These are phyloP conservation scores for Ethmia dodecea DNA, from an alignment of 2,888 invertebrate species.

Conservation along the genomic window DNA sequence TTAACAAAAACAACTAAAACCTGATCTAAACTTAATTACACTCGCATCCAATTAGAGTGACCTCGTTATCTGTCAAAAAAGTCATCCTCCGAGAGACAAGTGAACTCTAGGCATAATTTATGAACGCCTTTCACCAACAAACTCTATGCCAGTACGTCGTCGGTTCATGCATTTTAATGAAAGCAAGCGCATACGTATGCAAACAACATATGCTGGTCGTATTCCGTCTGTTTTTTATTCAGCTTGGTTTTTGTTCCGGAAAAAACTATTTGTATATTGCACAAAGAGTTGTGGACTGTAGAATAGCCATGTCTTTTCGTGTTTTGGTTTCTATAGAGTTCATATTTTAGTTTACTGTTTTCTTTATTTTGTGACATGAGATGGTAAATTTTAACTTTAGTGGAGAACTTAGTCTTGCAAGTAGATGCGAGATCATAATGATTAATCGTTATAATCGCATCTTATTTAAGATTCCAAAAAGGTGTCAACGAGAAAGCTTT, in stretches of 20 bases:
- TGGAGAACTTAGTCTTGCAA: too few species aligned
- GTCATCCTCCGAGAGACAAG: slow-evolving; percentile 16
- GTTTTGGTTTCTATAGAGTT: too few species aligned
- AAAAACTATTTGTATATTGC: slow-evolving; percentile 15
- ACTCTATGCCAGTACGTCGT: slow-evolving; percentile 21
- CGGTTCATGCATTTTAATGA: slow-evolving; percentile 69
- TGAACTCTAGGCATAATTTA: slow-evolving; percentile 22
- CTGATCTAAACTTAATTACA: too few species aligned
- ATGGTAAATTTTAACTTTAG: too few species aligned
- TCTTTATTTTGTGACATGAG: too few species aligned
- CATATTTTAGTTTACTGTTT: too few species aligned
- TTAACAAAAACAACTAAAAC: too few species aligned
- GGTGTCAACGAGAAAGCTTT: too few species aligned
- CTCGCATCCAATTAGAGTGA: too few species aligned
- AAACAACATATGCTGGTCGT: slow-evolving; percentile 39
- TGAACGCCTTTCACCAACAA: slow-evolving; percentile 11
- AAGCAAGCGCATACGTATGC: slow-evolving; percentile 39
- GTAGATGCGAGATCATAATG: too few species aligned
- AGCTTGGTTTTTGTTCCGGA: slow-evolving; percentile 21
- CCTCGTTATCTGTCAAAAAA: slow-evolving; percentile 1
- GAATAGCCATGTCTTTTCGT: slow-evolving; percentile 5
- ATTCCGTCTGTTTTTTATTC: slow-evolving; percentile 27
- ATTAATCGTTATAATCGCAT: too few species aligned
- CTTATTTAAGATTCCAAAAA: too few species aligned
- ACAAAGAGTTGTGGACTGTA: slow-evolving; percentile 7